Base-by-base conservation (phyloP, 2,888 invertebrate genomes). In the Ceratothoa steindachneri region DNA sequence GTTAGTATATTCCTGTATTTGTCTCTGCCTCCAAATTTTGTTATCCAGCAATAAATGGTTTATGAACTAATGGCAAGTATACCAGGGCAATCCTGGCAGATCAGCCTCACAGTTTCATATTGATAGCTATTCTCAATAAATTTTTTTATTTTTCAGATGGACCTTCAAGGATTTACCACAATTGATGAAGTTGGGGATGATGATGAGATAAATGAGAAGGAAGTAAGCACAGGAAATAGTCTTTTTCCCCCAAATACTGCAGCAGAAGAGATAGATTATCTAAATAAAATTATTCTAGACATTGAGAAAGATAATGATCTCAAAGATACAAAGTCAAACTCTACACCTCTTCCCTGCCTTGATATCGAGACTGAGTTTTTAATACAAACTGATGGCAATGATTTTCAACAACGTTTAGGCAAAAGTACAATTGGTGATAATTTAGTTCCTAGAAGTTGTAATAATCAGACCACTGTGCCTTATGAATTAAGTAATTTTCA, bases 211-310 rank as follows among this genome's bases (percentile, higher is more conserved):
- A 24, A 24, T 60, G 60, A 60, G n/a, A 60, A 60, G 24, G 60
- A 60, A 60, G 60, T 60, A 60, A 41, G 41, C 5, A 60, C n/a
- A 12, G 24, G 24, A 22, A 60, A 60, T 22, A 60, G 24, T 24
- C 12, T 22, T 22, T 60, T 60, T 60, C 64, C 70, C 24, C 78
- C 75, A 66, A 12, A 73, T 69, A 69, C 73, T 66, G 75, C 78
- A 67, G 75, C 75, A 64, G 75, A 78, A 30, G 75, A 75, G 67
- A 75, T 78, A 64, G 75, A 75, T 69, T 75, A 73, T 28, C 65
- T 78, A 30, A 78, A 75, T 73, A 74, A 75, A 31, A 75, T 78
- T 69, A 67, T 78, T 24, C 68, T 68, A n/a, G 52, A 78, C 19
- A 78, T 78, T 51, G 78, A 78, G 55, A 72, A 67, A 52, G 66